These are phyloP conservation scores for Noctua fimbriata DNA, from an alignment of 2,888 invertebrate genomes.

Conservation along the genomic window DNA sequence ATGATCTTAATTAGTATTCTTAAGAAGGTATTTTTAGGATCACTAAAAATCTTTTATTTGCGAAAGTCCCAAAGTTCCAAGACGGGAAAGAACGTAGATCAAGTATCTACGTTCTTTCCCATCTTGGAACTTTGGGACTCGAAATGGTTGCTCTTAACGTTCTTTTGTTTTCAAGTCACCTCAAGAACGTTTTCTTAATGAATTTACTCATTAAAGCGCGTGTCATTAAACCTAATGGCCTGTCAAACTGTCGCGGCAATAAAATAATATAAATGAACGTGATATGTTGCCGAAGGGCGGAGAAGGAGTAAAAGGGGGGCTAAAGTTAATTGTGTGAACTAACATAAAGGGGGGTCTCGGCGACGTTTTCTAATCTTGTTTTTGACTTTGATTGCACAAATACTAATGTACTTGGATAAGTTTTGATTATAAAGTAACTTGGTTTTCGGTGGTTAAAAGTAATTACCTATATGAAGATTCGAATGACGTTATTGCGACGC, in stretches of 20 bases:
- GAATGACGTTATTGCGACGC: too few species aligned
- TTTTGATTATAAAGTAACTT: neutral
- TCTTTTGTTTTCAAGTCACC: constrained; percentile 13
- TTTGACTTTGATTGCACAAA: constrained; percentile 17
- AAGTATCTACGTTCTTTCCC: too few species aligned
- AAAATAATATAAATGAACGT: constrained; percentile 62
- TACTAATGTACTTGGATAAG: constrained; percentile 3
- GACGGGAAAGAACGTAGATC: too few species aligned
- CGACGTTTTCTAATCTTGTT: constrained; percentile 13
- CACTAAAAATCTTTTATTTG: neutral
- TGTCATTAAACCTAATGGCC: constrained; percentile 57
- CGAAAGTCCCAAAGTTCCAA: neutral
- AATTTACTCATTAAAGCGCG: constrained; percentile 52
- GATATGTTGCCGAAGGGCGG: constrained; percentile 27
- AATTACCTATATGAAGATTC: neutral
- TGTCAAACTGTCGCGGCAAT: constrained; percentile 62
- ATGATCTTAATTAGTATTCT: too few species aligned
- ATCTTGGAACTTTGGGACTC: too few species aligned
- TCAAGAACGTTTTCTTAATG: constrained; percentile 44
- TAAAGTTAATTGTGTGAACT: constrained; percentile 46
- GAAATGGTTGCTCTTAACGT: neutral
- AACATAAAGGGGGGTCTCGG: constrained; percentile 22
- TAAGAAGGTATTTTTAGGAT: neutral
- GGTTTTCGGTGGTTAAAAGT: neutral
- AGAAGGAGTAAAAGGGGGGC: neutral